Evolutionary conservation across 2,797 vertebrate genomes (phyloP).

Genomic region (Pteronotus mesoamericanus): DNA sequence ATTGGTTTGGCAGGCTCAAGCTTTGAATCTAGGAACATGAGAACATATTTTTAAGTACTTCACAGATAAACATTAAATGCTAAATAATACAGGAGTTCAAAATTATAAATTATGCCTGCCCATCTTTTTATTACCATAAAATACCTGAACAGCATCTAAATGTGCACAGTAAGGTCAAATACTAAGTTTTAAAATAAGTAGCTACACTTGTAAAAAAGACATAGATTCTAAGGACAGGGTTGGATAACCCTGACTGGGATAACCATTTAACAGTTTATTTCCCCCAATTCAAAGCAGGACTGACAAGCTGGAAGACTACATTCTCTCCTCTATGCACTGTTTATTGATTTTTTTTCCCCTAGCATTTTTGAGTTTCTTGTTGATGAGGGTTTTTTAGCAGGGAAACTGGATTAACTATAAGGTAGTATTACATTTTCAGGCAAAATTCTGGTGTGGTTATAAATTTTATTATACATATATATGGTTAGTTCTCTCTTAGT

Average conservation of each 20-base stretch:
- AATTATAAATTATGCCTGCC: neutral
- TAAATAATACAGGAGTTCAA: neutral
- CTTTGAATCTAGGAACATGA: neutral
- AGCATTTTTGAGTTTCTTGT: neutral
- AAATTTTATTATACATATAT: neutral
- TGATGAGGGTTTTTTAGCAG: neutral
- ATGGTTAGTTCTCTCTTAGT: neutral
- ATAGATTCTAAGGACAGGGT: neutral
- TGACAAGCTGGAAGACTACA: neutral
- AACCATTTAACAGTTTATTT: conserved; percentile 6
- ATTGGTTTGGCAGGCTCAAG: neutral
- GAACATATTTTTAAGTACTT: neutral
- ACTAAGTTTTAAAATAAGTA: conserved; percentile 36
- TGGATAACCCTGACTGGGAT: neutral
- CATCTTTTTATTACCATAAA: neutral
- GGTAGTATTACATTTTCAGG: neutral
- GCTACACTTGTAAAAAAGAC: neutral
- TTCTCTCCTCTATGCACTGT: neutral
- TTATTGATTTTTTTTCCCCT: neutral
- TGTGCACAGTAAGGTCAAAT: neutral
- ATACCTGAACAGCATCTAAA: neutral
- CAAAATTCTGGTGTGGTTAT: neutral
- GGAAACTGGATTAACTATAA: neutral
- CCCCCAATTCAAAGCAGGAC: neutral
- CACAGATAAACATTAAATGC: neutral